Percentiles rank a stretch among this genome's conserved stretches.
Conservation (phyloP, 2,797 vertebrate species). For the Astyanax mexicanus region DNA sequence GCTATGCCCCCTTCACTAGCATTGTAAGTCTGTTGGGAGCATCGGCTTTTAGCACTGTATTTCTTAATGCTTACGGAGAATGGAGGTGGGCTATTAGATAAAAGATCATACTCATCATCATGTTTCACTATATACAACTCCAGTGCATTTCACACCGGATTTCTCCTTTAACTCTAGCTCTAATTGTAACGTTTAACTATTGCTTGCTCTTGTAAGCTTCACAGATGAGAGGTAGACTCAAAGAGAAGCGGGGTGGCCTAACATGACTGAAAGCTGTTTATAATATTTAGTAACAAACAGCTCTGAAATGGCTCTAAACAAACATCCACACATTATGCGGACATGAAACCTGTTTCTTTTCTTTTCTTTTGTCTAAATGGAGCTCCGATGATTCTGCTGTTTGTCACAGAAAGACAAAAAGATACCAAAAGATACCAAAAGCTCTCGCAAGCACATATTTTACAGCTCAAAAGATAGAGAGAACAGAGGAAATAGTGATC, state of each 20-base stretch:
- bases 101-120: no score
- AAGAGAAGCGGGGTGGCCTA: background rate
- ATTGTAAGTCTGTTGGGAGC: no score
- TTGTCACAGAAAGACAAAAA: slow-evolving; percentile 9
- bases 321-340: no score
- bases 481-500: background rate
- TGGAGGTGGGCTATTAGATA: no score
- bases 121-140: no score
- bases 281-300: background rate
- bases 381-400: background rate
- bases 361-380: background rate
- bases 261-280: background rate
- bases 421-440: no score
- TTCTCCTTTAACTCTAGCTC: background rate
- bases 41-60: no score
- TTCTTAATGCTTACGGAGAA: no score
- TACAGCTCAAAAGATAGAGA: slow-evolving; percentile 18
- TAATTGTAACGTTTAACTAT: slow-evolving; percentile 23
- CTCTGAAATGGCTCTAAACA: background rate
- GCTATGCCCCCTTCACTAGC: no score
- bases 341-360: no score
- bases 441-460: slow-evolving; percentile 25
- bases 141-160: no score
- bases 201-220: slow-evolving; percentile 22
- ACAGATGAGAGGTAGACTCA: slow-evolving; percentile 37